phyloP scores from a whole-genome alignment of 2,113 vertebrate species.

The Glaucidium brasilianum region DNA sequence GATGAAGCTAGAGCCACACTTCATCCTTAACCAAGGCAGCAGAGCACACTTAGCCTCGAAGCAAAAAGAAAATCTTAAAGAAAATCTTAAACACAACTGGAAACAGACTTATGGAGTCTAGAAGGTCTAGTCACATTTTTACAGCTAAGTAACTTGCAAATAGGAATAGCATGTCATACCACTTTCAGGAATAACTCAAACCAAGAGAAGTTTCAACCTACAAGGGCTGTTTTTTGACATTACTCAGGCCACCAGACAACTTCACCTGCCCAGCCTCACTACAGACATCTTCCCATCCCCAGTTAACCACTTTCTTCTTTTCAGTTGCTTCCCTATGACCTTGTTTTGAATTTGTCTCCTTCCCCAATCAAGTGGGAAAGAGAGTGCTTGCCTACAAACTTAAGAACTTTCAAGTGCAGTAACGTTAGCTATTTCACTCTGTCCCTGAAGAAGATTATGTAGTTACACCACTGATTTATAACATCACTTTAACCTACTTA shows the following conservation, averaged over 20 bases:
- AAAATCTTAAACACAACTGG: background rate
- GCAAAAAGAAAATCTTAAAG: background rate
- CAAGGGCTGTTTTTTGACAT: background rate
- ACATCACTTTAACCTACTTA: background rate
- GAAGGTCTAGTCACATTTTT: background rate
- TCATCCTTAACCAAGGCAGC: background rate
- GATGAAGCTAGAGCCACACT: background rate
- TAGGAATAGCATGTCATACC: background rate
- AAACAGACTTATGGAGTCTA: background rate
- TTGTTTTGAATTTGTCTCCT: background rate
- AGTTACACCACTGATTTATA: background rate
- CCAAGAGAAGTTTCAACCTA: background rate
- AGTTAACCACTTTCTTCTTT: background rate
- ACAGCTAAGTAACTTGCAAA: background rate
- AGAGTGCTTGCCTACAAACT: background rate
- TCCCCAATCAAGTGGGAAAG: background rate
- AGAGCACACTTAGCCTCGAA: background rate
- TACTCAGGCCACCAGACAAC: background rate
- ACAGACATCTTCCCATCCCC: background rate
- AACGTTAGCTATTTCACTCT: background rate
- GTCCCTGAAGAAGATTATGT: background rate
- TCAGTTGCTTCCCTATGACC: background rate
- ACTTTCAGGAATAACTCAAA: background rate
- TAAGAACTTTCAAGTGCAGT: background rate
- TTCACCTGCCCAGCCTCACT: background rate